Evolutionary conservation across 92 coral and sea anemone genomes (phyloP).

Genomic region (Bergia sp.): DNA sequence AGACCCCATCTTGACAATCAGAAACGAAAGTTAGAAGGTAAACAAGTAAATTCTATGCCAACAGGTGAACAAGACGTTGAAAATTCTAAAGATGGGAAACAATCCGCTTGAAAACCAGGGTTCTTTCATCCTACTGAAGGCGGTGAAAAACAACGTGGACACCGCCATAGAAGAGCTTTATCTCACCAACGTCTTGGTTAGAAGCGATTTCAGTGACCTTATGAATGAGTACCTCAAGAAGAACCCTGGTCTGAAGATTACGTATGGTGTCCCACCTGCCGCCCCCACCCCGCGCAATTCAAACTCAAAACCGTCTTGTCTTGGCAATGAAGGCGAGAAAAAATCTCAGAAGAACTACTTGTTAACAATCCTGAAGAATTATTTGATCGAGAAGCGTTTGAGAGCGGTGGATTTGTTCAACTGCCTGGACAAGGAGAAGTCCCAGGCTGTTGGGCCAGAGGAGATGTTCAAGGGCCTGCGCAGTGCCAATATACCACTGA

Average conservation of each 20-base stretch:
- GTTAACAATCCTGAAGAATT: constrained; percentile 62
- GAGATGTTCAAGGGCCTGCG: constrained; percentile 69
- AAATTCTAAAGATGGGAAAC: constrained; percentile 63
- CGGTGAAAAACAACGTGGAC: constrained; percentile 56
- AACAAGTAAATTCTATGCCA: background rate
- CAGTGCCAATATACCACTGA: constrained; percentile 62
- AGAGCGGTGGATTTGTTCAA: constrained; percentile 81
- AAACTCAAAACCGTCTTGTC: constrained; percentile 12
- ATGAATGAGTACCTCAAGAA: constrained; percentile 12
- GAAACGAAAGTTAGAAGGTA: no score
- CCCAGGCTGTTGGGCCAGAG: constrained; percentile 49
- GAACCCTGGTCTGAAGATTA: constrained; percentile 51
- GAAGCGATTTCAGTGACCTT: constrained; percentile 44
- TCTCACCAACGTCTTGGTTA: constrained; percentile 56
- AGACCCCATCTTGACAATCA: no score
- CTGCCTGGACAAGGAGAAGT: constrained; percentile 72
- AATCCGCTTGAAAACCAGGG: constrained; percentile 67
- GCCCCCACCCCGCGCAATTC: constrained; percentile 21
- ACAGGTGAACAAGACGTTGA: constrained; percentile 55
- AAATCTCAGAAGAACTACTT: constrained; percentile 51
- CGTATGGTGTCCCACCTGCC: constrained; percentile 43
- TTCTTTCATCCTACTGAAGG: constrained; percentile 58
- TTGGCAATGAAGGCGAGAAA: constrained; percentile 23
- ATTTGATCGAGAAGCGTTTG: constrained; percentile 62
- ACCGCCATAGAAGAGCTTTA: constrained; percentile 68